Evolutionary conservation across 2,797 vertebrate genomes (phyloP).

Genomic region (Gephyroberyx darwinii): DNA sequence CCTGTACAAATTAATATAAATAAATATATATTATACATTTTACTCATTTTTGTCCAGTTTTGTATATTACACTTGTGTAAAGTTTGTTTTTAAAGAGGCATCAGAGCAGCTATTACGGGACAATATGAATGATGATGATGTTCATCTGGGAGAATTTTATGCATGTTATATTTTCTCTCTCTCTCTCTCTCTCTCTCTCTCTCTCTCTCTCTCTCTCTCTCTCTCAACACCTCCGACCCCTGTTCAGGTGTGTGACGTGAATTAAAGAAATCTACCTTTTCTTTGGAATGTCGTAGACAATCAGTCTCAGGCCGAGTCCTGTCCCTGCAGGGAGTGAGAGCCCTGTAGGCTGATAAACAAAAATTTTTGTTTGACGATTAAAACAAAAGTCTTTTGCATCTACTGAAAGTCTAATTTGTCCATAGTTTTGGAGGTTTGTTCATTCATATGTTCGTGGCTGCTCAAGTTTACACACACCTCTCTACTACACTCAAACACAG

Average conservation of each 20-base stretch:
- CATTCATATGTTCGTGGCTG: constrained; percentile 80
- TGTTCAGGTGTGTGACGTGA: constrained; percentile 78
- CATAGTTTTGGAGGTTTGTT: constrained; percentile 74
- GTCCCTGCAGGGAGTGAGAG: constrained; percentile 74
- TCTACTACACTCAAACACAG: constrained; percentile 78
- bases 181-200: constrained; percentile 51
- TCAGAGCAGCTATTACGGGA: constrained; percentile 82
- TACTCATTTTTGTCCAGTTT: constrained; percentile 84
- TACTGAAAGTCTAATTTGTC: constrained; percentile 80
- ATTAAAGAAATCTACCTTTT: constrained; percentile 79
- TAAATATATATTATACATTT: constrained; percentile 83
- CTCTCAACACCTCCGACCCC: constrained; percentile 54
- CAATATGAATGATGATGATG: constrained; percentile 79
- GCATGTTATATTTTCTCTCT: constrained; percentile 80
- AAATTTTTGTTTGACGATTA: constrained; percentile 63
- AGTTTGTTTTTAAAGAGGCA: constrained; percentile 80
- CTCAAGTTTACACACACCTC: constrained; percentile 82
- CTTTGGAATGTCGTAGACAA: constrained; percentile 84
- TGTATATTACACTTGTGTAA: constrained; percentile 83
- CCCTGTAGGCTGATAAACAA: constrained; percentile 76
- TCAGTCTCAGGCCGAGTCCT: constrained; percentile 83
- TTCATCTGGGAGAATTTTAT: constrained; percentile 81
- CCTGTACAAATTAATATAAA: constrained; percentile 84
- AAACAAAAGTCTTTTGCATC: constrained; percentile 68
- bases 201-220: constrained; percentile 58